phyloP scores from a whole-genome alignment of 2,113 vertebrate species.

The Caranx melampygus region DNA sequence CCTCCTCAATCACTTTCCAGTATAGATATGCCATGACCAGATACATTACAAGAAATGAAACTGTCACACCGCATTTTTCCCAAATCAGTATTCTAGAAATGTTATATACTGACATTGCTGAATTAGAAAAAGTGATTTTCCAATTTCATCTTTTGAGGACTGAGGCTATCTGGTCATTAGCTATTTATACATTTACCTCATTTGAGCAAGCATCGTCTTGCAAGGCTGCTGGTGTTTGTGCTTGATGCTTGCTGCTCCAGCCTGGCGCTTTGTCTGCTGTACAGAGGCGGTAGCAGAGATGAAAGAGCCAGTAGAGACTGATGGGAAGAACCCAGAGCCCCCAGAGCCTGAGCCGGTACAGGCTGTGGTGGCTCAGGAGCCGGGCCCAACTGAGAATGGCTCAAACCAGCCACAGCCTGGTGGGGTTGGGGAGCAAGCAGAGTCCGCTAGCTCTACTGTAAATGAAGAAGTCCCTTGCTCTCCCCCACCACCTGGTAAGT shows the following conservation, averaged over 20 bases:
- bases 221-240: conserved; percentile 57
- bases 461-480: conserved; percentile 71
- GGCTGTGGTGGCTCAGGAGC: conserved; percentile 68
- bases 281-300: conserved; percentile 82
- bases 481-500: conserved; percentile 79
- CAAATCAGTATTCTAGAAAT: background rate
- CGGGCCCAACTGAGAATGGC: conserved; percentile 53
- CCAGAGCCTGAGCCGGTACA: conserved; percentile 65
- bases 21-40: conserved; percentile 72
- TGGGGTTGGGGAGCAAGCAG: conserved; percentile 65
- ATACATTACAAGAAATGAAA: conserved; percentile 16
- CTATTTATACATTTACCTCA: conserved; percentile 61
- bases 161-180: conserved; percentile 61
- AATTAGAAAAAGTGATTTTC: background rate
- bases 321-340: conserved; percentile 75
- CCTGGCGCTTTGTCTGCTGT: conserved; percentile 82
- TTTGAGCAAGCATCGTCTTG: conserved; percentile 68
- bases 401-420: conserved; percentile 61
- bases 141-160: background rate
- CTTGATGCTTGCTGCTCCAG: conserved; percentile 80
- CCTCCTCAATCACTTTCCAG: conserved; percentile 43
- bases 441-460: conserved; percentile 50
- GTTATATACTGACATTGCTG: background rate
- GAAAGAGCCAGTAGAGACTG: conserved; percentile 76
- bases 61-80: background rate